A percentile compares a stretch with the other conserved stretches of the same genome.
These are phyloP conservation scores for Coelinius sp. DNA, from an alignment of 2,888 invertebrate genomes.

Conservation along the genomic window DNA sequence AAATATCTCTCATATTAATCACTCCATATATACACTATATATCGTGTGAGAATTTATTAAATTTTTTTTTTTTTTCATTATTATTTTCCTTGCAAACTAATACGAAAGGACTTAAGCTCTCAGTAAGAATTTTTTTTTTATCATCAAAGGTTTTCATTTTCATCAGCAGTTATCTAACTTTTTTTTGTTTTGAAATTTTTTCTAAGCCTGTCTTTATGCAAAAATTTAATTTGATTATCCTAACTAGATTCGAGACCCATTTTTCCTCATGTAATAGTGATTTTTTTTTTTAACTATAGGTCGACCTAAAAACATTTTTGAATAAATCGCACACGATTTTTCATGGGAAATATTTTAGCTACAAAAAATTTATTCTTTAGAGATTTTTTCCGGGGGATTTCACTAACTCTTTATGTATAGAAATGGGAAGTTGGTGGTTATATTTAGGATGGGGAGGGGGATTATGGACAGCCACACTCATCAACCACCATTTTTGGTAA, in stretches of 20 bases:
- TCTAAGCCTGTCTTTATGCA: slow-evolving; percentile 29
- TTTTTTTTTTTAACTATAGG: slow-evolving; percentile 43
- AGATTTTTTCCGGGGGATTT: neutral
- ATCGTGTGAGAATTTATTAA: slow-evolving; percentile 58
- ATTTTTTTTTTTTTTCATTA: slow-evolving; percentile 41
- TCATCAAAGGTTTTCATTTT: slow-evolving; percentile 12
- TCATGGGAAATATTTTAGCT: neutral
- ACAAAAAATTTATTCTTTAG: neutral
- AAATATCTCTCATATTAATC: slow-evolving; percentile 53
- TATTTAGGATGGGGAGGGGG: neutral
- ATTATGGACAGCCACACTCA: slow-evolving; percentile 93
- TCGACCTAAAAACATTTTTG: neutral
- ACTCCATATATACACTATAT: slow-evolving; percentile 60
- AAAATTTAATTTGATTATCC: slow-evolving; percentile 51
- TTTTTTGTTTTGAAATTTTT: slow-evolving; percentile 1
- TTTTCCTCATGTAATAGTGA: slow-evolving; percentile 27
- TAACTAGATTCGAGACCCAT: slow-evolving; percentile 46
- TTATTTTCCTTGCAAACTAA: slow-evolving; percentile 47
- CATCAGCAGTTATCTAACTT: neutral
- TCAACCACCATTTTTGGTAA: slow-evolving; percentile 96
- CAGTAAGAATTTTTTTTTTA: slow-evolving; percentile 51
- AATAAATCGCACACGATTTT: neutral
- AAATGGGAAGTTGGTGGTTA: slow-evolving; percentile 21
- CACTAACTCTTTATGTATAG: neutral
- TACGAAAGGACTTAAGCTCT: slow-evolving; percentile 65